A percentile compares a stretch with the other conserved stretches of the same genome.
Conservation (phyloP, 2,113 vertebrate species). For the Genyomyrus donnyi region DNA sequence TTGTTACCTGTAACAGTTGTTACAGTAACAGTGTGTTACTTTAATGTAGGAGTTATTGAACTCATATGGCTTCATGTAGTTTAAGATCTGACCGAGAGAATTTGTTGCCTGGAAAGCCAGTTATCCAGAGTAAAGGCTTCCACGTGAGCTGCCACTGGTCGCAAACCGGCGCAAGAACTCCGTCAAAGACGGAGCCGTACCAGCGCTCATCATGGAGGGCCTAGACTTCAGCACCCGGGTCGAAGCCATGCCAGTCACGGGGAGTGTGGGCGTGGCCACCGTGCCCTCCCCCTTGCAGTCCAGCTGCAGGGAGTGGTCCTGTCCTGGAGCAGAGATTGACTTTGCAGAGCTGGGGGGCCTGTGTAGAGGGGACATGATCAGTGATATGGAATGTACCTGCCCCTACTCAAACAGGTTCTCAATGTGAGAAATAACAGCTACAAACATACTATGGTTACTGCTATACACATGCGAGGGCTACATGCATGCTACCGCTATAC, state of each 20-base stretch:
- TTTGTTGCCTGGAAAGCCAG: not conserved
- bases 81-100: not conserved
- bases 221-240: constrained; percentile 66
- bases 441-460: not conserved
- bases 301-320: constrained; percentile 84
- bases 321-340: constrained; percentile 80
- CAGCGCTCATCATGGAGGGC: constrained; percentile 72
- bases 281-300: constrained; percentile 94
- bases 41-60: not conserved
- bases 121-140: not conserved
- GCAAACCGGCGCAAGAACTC: not conserved
- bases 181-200: constrained; percentile 48
- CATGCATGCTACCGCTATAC: not conserved
- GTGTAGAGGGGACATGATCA: constrained; percentile 21
- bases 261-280: constrained; percentile 39
- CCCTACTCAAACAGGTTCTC: not conserved
- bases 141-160: not conserved
- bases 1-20: too few relatives aligned
- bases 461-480: not conserved
- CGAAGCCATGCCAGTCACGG: constrained; percentile 57
- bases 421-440: not conserved
- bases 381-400: not conserved
- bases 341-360: constrained; percentile 79
- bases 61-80: not conserved
- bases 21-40: not conserved